Evolutionary conservation across 2,797 vertebrate genomes (phyloP).

Genomic region (Phrynocephalus vlangalii): DNA sequence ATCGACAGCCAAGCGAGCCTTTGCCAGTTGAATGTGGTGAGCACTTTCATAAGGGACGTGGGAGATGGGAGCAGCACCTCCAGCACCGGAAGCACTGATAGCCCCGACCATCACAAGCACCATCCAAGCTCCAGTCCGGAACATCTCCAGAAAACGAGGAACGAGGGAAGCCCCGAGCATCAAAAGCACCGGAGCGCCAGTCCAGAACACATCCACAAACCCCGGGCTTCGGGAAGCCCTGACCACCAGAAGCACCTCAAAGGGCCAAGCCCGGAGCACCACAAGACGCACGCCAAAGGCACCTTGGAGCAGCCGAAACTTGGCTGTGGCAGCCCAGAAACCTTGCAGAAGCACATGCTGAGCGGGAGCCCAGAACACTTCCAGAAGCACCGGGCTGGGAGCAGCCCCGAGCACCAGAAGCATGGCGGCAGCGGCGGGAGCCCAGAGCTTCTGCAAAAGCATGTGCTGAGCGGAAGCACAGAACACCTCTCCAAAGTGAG

Average conservation of each 20-base stretch:
- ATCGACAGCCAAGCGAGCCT: constrained; percentile 92
- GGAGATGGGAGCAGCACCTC: constrained; percentile 96
- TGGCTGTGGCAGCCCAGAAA: constrained; percentile 82
- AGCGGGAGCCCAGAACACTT: constrained; percentile 89
- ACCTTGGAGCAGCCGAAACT: constrained; percentile 84
- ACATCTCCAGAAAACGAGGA: constrained; percentile 82
- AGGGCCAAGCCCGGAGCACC: constrained; percentile 87
- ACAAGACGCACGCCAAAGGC: constrained; percentile 82
- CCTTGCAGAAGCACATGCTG: constrained; percentile 81
- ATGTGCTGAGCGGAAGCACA: constrained; percentile 80
- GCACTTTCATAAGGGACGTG: constrained; percentile 85
- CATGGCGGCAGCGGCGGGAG: constrained; percentile 77
- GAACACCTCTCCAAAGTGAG: constrained; percentile 89
- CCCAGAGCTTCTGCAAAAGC: constrained; percentile 84
- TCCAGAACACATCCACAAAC: constrained; percentile 89
- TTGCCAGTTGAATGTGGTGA: constrained; percentile 79
- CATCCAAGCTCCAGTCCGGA: constrained; percentile 81
- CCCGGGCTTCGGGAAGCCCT: constrained; percentile 83
- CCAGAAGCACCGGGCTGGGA: constrained; percentile 85
- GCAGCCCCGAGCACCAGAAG: constrained; percentile 83
- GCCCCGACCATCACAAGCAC: constrained; percentile 89
- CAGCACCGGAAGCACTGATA: constrained; percentile 91
- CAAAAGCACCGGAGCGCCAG: constrained; percentile 87
- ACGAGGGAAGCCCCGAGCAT: constrained; percentile 85
- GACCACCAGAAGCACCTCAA: constrained; percentile 86